Conservation (phyloP, 2,888 invertebrate genomes). For the Agriopis marginaria region DNA sequence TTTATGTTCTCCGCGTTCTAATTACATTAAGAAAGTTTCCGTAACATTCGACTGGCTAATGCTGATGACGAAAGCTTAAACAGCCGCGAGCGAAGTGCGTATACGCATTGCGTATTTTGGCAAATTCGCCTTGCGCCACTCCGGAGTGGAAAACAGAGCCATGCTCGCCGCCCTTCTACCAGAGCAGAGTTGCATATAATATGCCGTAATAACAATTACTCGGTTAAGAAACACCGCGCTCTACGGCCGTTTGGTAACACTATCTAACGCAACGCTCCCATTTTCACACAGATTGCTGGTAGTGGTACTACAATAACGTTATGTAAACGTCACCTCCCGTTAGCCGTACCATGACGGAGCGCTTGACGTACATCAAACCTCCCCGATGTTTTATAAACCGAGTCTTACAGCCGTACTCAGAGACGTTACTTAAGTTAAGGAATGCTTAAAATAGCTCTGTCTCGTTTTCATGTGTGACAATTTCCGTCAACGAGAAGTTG, state of each 20-base stretch:
- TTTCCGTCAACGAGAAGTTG: no score
- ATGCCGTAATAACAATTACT: constrained; percentile 46
- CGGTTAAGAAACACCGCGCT: constrained; percentile 44
- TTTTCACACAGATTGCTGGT: constrained; percentile 40
- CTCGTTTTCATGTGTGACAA: no score
- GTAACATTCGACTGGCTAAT: constrained; percentile 7
- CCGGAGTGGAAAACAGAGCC: neutral
- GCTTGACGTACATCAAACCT: neutral
- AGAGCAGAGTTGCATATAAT: constrained; percentile 39
- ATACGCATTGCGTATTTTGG: constrained; percentile 36
- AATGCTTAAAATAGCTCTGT: no score
- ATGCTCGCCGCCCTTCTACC: constrained; percentile 32
- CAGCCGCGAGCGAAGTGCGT: constrained; percentile 15
- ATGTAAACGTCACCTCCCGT: constrained; percentile 28
- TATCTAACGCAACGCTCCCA: constrained; percentile 50
- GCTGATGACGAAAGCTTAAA: constrained; percentile 7
- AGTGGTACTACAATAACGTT: constrained; percentile 22
- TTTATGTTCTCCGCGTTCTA: neutral
- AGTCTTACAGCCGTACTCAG: neutral
- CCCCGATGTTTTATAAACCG: neutral
- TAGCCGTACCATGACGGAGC: neutral
- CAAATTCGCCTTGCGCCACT: constrained; percentile 39
- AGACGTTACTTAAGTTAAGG: no score
- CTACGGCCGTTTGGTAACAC: constrained; percentile 51
- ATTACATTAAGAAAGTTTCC: constrained; percentile 17